These are phyloP conservation scores for Marisa cornuarietis DNA, from an alignment of 1,140 invertebrate genomes.

Conservation along the genomic window DNA sequence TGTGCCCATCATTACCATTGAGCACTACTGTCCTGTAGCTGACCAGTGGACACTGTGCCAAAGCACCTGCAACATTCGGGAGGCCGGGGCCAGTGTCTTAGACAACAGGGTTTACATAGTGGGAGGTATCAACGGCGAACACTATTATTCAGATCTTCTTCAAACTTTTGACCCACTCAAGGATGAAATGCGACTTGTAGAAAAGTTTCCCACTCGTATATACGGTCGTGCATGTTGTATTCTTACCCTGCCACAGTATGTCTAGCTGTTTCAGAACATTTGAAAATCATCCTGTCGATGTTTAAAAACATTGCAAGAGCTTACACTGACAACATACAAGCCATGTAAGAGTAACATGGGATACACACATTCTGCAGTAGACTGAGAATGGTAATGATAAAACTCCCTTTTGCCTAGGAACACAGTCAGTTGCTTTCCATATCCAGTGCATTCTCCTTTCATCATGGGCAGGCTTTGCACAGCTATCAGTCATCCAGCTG, in stretches of 20 bases:
- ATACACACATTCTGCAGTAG: no score
- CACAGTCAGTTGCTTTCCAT: no score
- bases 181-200: constrained; percentile 49
- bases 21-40: constrained; percentile 49
- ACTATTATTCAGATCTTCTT: constrained; percentile 57
- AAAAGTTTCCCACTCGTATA: constrained; percentile 56
- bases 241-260: constrained; percentile 53
- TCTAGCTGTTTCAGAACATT: not conserved
- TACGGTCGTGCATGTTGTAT: constrained; percentile 60
- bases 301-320: no score
- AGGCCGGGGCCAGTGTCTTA: constrained; percentile 57
- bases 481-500: no score
- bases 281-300: not conserved
- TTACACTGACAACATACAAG: no score
- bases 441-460: no score
- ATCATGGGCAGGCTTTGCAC: no score
- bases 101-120: constrained; percentile 59
- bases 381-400: no score
- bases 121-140: constrained; percentile 62
- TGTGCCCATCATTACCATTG: constrained; percentile 57
- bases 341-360: no score
- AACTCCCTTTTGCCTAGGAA: no score
- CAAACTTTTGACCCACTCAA: constrained; percentile 48
- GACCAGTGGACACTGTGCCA: constrained; percentile 60
- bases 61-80: constrained; percentile 56